Evolutionary conservation across 2,888 invertebrate species (phyloP), one percentile per base, ranked within the genome.

Genomic region (Malthinus seriepunctatus): DNA sequence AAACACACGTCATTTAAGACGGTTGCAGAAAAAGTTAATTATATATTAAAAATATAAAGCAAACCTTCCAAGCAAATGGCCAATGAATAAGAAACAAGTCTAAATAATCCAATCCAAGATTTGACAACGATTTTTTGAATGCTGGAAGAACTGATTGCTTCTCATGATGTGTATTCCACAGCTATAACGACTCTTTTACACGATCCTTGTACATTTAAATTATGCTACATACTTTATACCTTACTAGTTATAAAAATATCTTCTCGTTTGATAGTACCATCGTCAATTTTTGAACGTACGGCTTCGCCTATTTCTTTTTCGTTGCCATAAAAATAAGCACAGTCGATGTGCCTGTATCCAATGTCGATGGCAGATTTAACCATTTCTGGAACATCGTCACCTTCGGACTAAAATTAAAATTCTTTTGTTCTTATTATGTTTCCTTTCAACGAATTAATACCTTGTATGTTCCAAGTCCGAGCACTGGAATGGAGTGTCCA

Each of bases 11-110:
- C n/a, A n/a, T n/a, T n/a, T n/a, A n/a, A n/a, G n/a, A n/a, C n/a
- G n/a, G n/a, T n/a, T n/a, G n/a, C n/a, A n/a, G n/a, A 11, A 15
- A 8, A 15, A n/a, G n/a, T n/a, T n/a, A n/a, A n/a, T n/a, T n/a
- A n/a, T n/a, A n/a, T n/a, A n/a, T n/a, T 5, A 1, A 14, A 14
- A 39, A 39, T 12, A 11, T n/a, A n/a, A 8, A 8, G 5, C 38
- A 7, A 68, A 89, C 91, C 82, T 90, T 86, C 71, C 89, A 93
- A 0, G 85, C 93, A 73, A 91, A 85, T 0, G 96, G 96, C 95
- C 95, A 96, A 76, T 96, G 96, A 35, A 96, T 91, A 7, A 96
- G 82, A 73, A 94, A 96, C 35, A 96, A 81, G 77, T 96, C 95
- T 49, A 97, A 70, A 72, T 96, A 95, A 0, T 87, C 80, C 0